phyloP scores from a whole-genome alignment of 2,888 invertebrate species.

The Aelia acuminata region DNA sequence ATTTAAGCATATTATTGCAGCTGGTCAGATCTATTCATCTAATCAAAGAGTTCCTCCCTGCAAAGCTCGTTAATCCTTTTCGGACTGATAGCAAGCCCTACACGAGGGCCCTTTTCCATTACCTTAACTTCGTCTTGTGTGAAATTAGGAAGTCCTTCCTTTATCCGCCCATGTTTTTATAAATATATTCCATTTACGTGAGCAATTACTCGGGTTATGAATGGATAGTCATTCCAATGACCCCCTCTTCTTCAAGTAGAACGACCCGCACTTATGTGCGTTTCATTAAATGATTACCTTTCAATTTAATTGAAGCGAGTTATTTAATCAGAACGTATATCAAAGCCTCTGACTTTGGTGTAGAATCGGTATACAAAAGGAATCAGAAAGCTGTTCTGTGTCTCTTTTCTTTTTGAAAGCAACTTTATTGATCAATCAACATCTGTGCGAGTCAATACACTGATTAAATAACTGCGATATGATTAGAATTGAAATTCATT shows the following conservation, averaged over 20 bases:
- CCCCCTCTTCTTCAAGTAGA: neutral
- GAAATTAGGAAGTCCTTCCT: conserved; percentile 37
- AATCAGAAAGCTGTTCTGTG: neutral
- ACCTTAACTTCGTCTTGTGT: conserved; percentile 40
- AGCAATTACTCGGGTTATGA: neutral
- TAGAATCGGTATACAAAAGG: conserved; percentile 3
- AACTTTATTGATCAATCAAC: neutral
- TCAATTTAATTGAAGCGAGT: conserved; percentile 5
- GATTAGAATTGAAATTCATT: neutral
- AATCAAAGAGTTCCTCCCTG: conserved; percentile 30
- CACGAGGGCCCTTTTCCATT: conserved; percentile 13
- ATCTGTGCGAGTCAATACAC: no score
- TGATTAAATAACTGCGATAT: no score
- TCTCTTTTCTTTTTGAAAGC: neutral
- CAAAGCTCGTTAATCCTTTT: conserved; percentile 46
- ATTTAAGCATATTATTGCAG: conserved; percentile 50
- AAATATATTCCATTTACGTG: conserved; percentile 27
- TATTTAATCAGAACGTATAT: neutral
- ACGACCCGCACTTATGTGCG: neutral
- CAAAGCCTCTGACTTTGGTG: neutral
- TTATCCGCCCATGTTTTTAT: conserved; percentile 9
- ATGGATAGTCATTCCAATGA: conserved; percentile 4
- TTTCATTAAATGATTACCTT: conserved; percentile 15
- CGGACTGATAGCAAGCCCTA: neutral
- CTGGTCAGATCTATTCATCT: conserved; percentile 43